phyloP scores from a whole-genome alignment of 2,113 vertebrate species.

The Apaloderma vittatum region DNA sequence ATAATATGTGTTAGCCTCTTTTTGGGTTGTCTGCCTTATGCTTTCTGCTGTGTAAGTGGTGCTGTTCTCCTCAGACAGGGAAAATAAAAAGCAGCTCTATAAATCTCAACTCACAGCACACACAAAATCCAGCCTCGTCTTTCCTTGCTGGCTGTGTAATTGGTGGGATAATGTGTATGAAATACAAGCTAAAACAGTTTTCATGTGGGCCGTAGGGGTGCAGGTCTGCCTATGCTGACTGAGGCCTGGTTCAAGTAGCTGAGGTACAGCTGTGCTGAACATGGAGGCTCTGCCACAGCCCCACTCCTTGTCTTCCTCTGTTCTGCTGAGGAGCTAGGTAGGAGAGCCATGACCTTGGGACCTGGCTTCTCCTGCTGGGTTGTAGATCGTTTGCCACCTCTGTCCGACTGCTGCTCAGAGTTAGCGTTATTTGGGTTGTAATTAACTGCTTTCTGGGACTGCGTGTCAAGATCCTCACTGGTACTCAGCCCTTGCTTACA shows the following conservation, averaged over 20 bases:
- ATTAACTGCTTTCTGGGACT: neutral
- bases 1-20: neutral
- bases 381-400: neutral
- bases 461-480: neutral
- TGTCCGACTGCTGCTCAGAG: neutral
- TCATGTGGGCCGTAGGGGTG: neutral
- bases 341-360: neutral
- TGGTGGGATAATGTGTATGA: neutral
- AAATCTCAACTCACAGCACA: neutral
- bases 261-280: neutral
- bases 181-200: neutral
- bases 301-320: neutral
- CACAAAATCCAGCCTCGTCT: neutral
- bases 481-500: neutral
- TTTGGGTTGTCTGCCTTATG: neutral
- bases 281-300: neutral
- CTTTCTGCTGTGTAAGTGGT: neutral
- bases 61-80: neutral
- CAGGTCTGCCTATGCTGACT: neutral
- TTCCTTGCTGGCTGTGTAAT: neutral
- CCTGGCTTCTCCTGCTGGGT: neutral
- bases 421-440: neutral
- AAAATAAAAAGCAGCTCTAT: neutral
- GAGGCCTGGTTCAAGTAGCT: neutral
- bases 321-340: neutral